Base-by-base conservation (phyloP, 2,113 vertebrate species). In the Takifugu bimaculatus region DNA sequence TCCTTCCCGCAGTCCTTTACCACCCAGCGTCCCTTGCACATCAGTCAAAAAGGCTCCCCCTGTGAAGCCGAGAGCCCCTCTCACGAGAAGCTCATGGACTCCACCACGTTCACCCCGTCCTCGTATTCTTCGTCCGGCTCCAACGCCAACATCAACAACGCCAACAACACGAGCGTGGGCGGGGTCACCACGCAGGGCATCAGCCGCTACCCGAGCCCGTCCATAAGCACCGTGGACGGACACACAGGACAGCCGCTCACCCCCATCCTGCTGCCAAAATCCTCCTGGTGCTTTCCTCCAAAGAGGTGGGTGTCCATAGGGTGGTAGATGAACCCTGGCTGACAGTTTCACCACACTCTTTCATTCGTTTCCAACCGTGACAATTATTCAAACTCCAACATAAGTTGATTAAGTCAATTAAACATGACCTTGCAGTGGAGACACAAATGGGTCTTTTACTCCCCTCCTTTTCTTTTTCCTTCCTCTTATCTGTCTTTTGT, bases 131-230 rank as follows among this genome's bases (percentile, higher is more conserved):
- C 95, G 54, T 94, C 95, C 1, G 95, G 94, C 68, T 99, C 97
- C 79, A 99, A 99, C 2, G 96, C 96, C 88, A 98, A 99, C 91
- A 95, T 98, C 85, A 98, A 99, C 91, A 99, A 99, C 0, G 97
- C 97, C 89, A 99, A 99, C 90, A 99, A 99, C 88, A 99, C 96
- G 0, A 92, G 92, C 81, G 88, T 98, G 77, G 91, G 61, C 0
- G 83, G 79, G 13, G 83, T 82, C 32, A 12, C 50, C 1, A 48
- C 73, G 42, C 80, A 76, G 72, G 83, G 85, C 11, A 45, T 65
- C 80, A 81, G 77, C 60, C 92, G 93, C 68, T 92, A 93, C 78
- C 93, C 93, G 9, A 90, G 83, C 70, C 93, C 94, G 0, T 78
- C 93, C 35, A 89, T 95, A 78, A 94, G 93, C 90, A 96, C 94